Evolutionary conservation across 2,797 vertebrate species (phyloP), one percentile per base, ranked within the genome.

Genomic region (Xerus rutilus): DNA sequence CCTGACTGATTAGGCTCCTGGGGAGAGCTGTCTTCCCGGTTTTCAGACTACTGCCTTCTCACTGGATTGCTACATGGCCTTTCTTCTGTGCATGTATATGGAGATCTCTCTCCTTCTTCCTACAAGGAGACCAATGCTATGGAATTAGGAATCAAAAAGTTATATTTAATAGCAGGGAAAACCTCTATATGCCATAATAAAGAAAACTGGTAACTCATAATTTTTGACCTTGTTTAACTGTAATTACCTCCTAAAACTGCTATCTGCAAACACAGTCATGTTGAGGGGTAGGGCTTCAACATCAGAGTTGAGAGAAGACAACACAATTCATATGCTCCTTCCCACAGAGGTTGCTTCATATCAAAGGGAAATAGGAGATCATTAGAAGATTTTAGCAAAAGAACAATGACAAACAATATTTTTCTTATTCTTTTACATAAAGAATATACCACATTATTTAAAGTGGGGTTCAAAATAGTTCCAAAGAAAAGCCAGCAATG

Each of bases 181-280:
- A 39, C 85, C 69, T 18, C 9, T 2, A 86, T 89, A 94, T 54
- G 5, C 28, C 52, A 92, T 76, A 89, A 89, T 92, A 89, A 52
- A 76, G 39, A 54, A 88, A 92, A 96, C n/a, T 39, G 93, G 17
- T 59, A 94, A 89, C 43, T 21, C n/a, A 28, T 77, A 94, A 76
- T 4, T 70, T 89, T 73, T 69, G 73, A 28, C 52, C 45, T 79
- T 67, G 20, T 49, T 82, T 74, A 52, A 69, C 57, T 15, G 79
- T 81, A 76, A 79, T 74, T 78, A 39, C 5, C 17, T 91, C 62
- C 43, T 54, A 35, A 32, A 72, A 72, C 23, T 11, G 13, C 6
- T 77, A 1, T 70, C 14, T 78, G 43, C 17, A 83, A 15, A 39
- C 45, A 45, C 7, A 70, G 20, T 67, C 30, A n/a, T 43, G 45